Base-by-base conservation (phyloP, 1,140 invertebrate species). In the Protaetia brevitarsis region DNA sequence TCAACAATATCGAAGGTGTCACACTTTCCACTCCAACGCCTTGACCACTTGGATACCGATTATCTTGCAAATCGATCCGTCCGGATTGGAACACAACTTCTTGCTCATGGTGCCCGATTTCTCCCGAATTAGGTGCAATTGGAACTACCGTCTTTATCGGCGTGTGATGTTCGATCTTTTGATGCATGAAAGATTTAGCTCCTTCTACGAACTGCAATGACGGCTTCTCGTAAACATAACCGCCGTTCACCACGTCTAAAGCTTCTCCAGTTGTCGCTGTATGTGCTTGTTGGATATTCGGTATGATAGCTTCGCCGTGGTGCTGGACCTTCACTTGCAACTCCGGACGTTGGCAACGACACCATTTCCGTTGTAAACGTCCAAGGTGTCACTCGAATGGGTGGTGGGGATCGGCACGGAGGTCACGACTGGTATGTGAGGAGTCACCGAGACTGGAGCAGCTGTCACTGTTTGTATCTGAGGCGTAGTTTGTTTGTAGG, bases 271-370 rank as follows among this genome's bases (percentile, higher is more conserved):
- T 51, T 1, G 41, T 23, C 2, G 26, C 57, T 3, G 4, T 28
- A 59, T 59, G 57, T 1, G 26, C 23, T 13, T 23, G 28, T 59
- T 59, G 57, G 0, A 51, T 8, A 8, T 51, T 51, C 5, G 41
- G 41, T 23, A 51, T 51, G 5, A 51, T 7, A 23, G 16, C 41
- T 23, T 19, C 61, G 11, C 19, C 56, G 10, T 66, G 66, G 8
- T 63, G 28, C 45, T 68, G 63, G 1, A 73, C 59, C 64, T 74
- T 74, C 41, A 73, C 73, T 64, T 77, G 75, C 19, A 77, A 66
- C 68, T 75, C 64, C 3, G 75, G 75, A 75, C 41, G 37, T 77
- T 77, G n/a, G 75, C 75, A 6, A 77, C 69, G 16, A 77, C 73
- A 41, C 74, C 74, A 27, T 72, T 73, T 41, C 68, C 69, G 31